Conservation (phyloP, 2,888 invertebrate species). For the Sisyra nigra region DNA sequence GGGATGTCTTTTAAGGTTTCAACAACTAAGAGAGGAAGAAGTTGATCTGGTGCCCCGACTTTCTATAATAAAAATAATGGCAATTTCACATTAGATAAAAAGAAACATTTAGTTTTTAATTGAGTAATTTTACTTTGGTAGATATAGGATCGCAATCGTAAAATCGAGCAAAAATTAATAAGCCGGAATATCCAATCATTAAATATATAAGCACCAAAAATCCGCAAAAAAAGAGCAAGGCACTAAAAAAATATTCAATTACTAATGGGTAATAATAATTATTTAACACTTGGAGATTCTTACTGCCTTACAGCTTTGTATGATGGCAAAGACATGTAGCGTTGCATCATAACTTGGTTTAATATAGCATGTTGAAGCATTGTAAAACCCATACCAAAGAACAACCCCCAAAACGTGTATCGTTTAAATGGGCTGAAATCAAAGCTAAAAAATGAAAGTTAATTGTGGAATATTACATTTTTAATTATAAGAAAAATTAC, state of each 20-base stretch:
- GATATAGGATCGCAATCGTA: constrained; percentile 63
- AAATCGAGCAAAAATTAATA: constrained; percentile 57
- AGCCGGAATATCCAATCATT: constrained; percentile 49
- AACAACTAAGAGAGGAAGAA: constrained; percentile 72
- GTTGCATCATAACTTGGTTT: constrained; percentile 74
- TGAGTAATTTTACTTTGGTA: constrained; percentile 42
- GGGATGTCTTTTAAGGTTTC: constrained; percentile 60
- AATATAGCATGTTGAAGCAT: constrained; percentile 53
- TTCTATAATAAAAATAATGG: constrained; percentile 26
- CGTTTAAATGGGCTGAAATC: constrained; percentile 50
- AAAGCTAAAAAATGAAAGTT: constrained; percentile 31
- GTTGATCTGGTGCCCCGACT: constrained; percentile 58
- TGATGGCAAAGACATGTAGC: constrained; percentile 60
- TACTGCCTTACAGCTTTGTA: constrained; percentile 51
- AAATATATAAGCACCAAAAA: not conserved
- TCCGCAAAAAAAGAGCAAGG: not conserved
- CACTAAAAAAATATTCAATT: too few species aligned
- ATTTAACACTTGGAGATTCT: not conserved
- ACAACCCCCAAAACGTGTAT: constrained; percentile 51
- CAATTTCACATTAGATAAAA: too few species aligned
- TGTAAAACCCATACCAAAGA: not conserved
- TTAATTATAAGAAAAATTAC: constrained; percentile 25
- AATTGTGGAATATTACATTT: too few species aligned
- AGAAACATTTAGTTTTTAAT: too few species aligned
- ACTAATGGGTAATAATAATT: not conserved